Evolutionary conservation across 1,140 invertebrate genomes (phyloP).

Genomic region (Thaumatotibia leucotreta): DNA sequence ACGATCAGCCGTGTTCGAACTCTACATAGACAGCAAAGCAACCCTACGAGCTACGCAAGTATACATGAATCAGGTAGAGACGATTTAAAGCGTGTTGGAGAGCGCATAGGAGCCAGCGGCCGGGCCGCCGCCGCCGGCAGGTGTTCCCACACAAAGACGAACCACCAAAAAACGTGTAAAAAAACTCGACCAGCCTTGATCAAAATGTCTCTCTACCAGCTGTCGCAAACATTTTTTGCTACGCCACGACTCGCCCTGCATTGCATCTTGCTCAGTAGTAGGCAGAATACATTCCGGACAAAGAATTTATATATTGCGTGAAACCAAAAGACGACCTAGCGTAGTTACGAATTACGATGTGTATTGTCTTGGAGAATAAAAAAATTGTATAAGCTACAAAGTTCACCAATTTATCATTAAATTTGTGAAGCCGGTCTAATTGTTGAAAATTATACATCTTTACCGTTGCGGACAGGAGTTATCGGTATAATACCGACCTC

Average conservation of each 20-base stretch:
- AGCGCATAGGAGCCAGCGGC: conserved; percentile 34
- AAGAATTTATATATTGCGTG: background rate
- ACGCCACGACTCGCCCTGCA: background rate
- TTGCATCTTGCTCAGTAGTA: background rate
- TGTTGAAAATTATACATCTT: background rate
- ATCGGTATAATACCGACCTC: background rate
- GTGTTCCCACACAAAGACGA: conserved; percentile 57
- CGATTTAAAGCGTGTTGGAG: conserved; percentile 27
- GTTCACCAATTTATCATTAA: background rate
- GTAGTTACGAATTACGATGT: background rate
- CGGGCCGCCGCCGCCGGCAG: conserved; percentile 42
- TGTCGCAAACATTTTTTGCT: conserved; percentile 35
- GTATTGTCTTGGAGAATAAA: background rate
- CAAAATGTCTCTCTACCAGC: conserved; percentile 65
- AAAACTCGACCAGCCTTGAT: conserved; percentile 33
- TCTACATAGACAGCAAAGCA: background rate
- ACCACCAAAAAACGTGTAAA: conserved; percentile 47
- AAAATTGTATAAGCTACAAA: too few species aligned
- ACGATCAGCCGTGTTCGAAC: too few species aligned
- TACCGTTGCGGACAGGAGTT: background rate
- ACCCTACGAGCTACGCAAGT: too few species aligned
- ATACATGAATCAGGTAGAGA: conserved; percentile 29
- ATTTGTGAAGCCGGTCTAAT: background rate
- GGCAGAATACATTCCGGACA: background rate
- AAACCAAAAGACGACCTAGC: background rate